These are phyloP conservation scores for Parauchenoglanis ngamensis DNA, from an alignment of 2,797 vertebrate species.

Conservation along the genomic window DNA sequence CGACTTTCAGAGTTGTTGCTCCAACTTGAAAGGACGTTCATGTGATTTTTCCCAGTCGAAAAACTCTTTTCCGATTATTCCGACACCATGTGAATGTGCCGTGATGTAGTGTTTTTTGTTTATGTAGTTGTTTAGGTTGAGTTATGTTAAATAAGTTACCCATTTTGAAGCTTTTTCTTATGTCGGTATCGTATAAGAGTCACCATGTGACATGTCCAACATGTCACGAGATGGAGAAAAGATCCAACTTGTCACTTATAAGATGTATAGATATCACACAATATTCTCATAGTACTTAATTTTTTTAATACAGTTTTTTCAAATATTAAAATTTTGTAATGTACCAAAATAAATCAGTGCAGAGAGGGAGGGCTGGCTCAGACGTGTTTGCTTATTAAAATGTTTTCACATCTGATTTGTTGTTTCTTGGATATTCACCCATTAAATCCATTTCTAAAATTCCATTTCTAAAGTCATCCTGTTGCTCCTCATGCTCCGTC, in stretches of 20 bases:
- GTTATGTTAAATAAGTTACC: neutral
- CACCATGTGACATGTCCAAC: neutral
- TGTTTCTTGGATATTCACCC: neutral
- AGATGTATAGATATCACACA: neutral
- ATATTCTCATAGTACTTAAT: neutral
- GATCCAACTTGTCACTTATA: neutral
- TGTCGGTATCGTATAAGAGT: neutral
- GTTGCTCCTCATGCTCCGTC: neutral
- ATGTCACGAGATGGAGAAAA: neutral
- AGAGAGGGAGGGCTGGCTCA: neutral
- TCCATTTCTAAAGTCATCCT: neutral
- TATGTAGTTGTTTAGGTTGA: neutral
- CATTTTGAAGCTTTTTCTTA: neutral
- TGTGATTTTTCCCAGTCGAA: no score
- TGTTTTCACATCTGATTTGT: neutral
- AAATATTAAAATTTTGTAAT: neutral
- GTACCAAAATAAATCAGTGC: neutral
- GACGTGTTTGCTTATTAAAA: neutral
- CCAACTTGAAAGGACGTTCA: no score
- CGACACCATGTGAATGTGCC: no score
- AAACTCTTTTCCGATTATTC: no score
- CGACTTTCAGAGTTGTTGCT: no score
- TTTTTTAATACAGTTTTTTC: neutral
- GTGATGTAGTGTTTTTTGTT: neutral
- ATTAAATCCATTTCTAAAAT: conserved; percentile 8